These are phyloP conservation scores for Melanotaenia pygmaea DNA, from an alignment of 2,797 vertebrate species.

Conservation along the genomic window DNA sequence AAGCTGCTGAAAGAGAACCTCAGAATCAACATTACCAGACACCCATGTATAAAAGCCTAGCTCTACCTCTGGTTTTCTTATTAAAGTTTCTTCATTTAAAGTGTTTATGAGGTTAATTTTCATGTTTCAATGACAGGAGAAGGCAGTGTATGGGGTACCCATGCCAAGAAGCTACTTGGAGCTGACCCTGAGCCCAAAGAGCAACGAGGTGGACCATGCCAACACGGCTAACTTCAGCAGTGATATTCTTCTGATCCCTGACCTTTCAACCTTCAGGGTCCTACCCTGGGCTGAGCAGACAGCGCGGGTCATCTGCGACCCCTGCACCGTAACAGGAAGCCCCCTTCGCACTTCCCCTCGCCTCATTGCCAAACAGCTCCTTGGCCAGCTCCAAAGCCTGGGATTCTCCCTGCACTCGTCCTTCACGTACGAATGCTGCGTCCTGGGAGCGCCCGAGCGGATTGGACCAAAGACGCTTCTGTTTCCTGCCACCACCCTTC, in stretches of 20 bases:
- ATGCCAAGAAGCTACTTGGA: slow-evolving; percentile 95
- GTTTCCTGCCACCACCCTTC: slow-evolving; percentile 89
- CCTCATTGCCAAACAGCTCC: slow-evolving; percentile 89
- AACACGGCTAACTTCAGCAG: slow-evolving; percentile 87
- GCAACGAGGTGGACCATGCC: slow-evolving; percentile 88
- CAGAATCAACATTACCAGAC: too few species aligned
- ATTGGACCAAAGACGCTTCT: slow-evolving; percentile 90
- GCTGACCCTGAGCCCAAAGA: slow-evolving; percentile 87
- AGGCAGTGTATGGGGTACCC: slow-evolving; percentile 88
- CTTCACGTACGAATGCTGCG: slow-evolving; percentile 93
- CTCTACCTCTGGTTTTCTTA: too few species aligned
- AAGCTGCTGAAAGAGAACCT: too few species aligned
- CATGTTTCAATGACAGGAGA: slow-evolving; percentile 83
- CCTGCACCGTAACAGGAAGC: slow-evolving; percentile 87
- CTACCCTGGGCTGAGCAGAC: slow-evolving; percentile 93
- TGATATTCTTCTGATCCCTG: slow-evolving; percentile 91
- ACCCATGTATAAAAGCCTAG: too few species aligned
- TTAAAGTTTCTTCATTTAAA: background rate
- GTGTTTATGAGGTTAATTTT: background rate
- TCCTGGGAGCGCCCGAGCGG: slow-evolving; percentile 88
- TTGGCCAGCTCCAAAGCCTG: slow-evolving; percentile 85
- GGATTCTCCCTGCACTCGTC: slow-evolving; percentile 90
- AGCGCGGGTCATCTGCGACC: slow-evolving; percentile 92
- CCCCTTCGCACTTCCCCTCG: slow-evolving; percentile 90
- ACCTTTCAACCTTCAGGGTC: slow-evolving; percentile 88